A percentile compares a stretch with the other conserved stretches of the same genome.
Conservation (phyloP, 1,140 invertebrate species). For the Drosophila persimilis region DNA sequence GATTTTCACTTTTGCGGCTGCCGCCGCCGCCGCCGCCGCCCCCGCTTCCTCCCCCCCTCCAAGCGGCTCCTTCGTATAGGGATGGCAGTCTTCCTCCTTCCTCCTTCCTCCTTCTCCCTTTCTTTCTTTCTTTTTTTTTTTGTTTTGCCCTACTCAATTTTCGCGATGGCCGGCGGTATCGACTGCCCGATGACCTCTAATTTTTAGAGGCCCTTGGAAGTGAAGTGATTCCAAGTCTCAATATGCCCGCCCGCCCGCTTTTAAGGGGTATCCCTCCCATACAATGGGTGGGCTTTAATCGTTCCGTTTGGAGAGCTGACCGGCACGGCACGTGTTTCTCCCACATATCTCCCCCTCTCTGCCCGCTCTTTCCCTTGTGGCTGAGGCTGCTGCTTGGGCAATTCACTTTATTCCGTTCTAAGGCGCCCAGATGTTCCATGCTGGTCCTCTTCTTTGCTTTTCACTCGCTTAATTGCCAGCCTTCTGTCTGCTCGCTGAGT, state of each 20-base stretch:
- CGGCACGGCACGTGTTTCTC: conserved; percentile 19
- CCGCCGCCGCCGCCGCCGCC: not conserved
- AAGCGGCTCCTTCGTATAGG: not conserved
- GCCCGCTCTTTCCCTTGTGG: conserved; percentile 3
- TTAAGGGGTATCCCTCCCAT: too few relatives aligned
- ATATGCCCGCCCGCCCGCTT: too few relatives aligned
- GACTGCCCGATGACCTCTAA: too few relatives aligned
- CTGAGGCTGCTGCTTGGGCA: conserved; percentile 32
- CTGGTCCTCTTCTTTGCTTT: conserved; percentile 46
- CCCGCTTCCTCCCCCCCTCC: not conserved
- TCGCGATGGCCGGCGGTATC: not conserved
- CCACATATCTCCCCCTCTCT: conserved; percentile 2
- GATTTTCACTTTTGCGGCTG: conserved; percentile 78
- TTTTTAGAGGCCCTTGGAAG: too few relatives aligned
- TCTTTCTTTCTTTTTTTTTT: conserved; percentile 17
- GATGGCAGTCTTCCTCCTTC: not conserved
- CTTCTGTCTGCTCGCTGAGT: conserved; percentile 22
- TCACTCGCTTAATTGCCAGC: conserved; percentile 62
- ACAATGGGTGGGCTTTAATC: too few relatives aligned
- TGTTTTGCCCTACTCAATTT: conserved; percentile 36
- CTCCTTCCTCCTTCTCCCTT: conserved; percentile 11
- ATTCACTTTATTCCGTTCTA: conserved; percentile 62
- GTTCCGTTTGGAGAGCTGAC: not conserved
- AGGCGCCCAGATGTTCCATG: conserved; percentile 50
- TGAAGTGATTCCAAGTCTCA: too few relatives aligned